These are phyloP conservation scores for Amphiprion clarkii DNA, from an alignment of 2,797 vertebrate genomes.

Conservation along the genomic window DNA sequence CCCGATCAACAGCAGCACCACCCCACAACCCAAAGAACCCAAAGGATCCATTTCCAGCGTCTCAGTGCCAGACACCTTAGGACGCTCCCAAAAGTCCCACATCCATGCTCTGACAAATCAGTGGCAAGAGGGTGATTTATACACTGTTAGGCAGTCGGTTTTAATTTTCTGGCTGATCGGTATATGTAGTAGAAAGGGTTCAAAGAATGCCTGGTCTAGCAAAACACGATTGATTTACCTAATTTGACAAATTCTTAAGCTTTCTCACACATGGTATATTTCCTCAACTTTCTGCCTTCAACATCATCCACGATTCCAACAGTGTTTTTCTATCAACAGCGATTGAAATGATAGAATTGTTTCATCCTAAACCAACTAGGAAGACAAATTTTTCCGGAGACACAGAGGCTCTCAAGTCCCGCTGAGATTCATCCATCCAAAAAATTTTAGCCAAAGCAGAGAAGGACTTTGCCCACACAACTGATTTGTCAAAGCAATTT, in stretches of 20 bases:
- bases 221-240: neutral
- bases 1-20: no score
- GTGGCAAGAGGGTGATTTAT: no score
- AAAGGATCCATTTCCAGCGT: no score
- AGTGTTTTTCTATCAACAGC: neutral
- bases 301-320: neutral
- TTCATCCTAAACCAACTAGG: neutral
- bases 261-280: no score
- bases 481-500: constrained; percentile 15
- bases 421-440: neutral
- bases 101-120: no score
- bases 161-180: no score
- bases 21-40: no score
- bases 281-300: neutral
- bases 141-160: no score
- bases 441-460: neutral
- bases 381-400: neutral
- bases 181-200: neutral
- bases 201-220: neutral
- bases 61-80: no score
- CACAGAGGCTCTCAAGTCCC: neutral
- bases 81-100: no score
- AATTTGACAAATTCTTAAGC: neutral
- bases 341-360: neutral
- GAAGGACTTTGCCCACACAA: neutral